A percentile compares a stretch with the other conserved stretches of the same genome.
Evolutionary conservation across 2,797 vertebrate genomes (phyloP).

Genomic region (Pangasius mekongensis): DNA sequence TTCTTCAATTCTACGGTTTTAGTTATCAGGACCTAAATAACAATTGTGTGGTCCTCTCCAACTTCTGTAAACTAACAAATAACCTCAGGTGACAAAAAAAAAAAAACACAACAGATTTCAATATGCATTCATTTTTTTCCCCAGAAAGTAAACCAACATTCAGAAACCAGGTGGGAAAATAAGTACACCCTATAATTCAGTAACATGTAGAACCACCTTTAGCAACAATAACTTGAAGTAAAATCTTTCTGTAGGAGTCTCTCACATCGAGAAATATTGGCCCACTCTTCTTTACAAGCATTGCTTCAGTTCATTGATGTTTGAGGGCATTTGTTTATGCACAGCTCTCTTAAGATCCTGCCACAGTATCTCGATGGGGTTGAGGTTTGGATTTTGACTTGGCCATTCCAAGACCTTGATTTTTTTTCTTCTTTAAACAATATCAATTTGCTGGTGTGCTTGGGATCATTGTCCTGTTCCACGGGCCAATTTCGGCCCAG

Average conservation of each 20-base stretch:
- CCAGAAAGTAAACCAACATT: background rate
- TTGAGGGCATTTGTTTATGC: background rate
- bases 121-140: background rate
- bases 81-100: background rate
- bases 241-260: background rate
- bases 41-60: background rate
- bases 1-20: background rate
- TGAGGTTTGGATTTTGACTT: background rate
- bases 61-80: background rate
- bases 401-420: background rate
- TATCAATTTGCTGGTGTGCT: background rate
- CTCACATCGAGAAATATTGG: background rate
- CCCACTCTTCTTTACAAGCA: background rate
- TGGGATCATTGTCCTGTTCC: background rate
- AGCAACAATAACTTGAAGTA: background rate
- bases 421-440: too few relatives aligned
- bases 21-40: background rate
- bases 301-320: background rate
- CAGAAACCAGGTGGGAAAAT: background rate
- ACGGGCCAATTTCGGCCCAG: background rate
- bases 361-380: background rate
- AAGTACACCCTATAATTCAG: background rate
- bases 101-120: background rate
- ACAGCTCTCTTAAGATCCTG: background rate
- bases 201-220: background rate